Base-by-base conservation (phyloP, 2,888 invertebrate genomes). In the Brachyptera risi region DNA sequence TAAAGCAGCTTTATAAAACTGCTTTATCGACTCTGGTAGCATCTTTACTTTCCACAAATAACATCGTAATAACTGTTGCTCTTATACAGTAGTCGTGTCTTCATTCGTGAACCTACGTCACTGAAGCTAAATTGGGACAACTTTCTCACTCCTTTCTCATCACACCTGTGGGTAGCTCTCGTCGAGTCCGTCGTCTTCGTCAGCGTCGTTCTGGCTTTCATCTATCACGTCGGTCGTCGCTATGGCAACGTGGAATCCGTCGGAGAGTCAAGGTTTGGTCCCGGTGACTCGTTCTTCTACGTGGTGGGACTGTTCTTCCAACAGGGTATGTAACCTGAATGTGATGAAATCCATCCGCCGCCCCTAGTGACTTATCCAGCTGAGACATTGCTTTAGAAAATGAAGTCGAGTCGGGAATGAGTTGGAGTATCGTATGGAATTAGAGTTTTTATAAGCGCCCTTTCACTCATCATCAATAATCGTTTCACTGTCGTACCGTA, bases 91-190 rank as follows among this genome's bases (percentile, higher is more conserved):
- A 51, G n/a, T 15, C 50, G 27, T 17, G 17, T 51, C 3, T 51
- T 31, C 27, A 51, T 51, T 19, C 50, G 27, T 15, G 31, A 51
- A 11, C 27, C 50, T 3, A 27, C 50, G 4, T 3, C 26, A 1
- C 27, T 51, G n/a, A 26, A 17, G 13, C 27, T 51, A 1, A 17
- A 11, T 19, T 51, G 50, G 50, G 27, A 24, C 31, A 51, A 51
- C 50, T 27, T 51, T 31, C 50, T 51, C 15, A 51, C 24, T 11
- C 50, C 50, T n/a, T 51, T 51, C 50, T 51, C 50, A 15, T 31
- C 50, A 17, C 26, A 19, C 15, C 50, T 51, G 24, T 51, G 50
- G 50, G 15, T 51, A 31, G 27, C 50, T 13, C n/a, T 51, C 26
- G 1, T 17, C 4, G 27, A 51, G 50, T 15, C 31, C 3, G 50